Evolutionary conservation across 2,888 invertebrate genomes (phyloP).

Genomic region (Oligia latruncula): DNA sequence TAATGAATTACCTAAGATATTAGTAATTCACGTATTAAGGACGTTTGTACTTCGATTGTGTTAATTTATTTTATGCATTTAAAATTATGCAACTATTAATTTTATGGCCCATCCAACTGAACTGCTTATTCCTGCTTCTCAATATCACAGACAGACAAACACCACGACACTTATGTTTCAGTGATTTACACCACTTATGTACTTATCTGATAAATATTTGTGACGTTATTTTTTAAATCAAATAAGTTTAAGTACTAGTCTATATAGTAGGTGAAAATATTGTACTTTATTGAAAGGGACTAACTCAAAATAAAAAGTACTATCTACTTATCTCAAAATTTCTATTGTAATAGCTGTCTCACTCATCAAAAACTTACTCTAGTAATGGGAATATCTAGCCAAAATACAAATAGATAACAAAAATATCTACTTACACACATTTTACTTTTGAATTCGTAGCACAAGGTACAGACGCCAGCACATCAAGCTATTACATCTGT

Average conservation of each 20-base stretch:
- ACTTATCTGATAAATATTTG: neutral
- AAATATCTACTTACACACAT: neutral
- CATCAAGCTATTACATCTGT: no score
- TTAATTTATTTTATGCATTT: slow-evolving; percentile 3
- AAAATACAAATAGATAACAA: neutral
- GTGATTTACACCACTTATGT: slow-evolving; percentile 5
- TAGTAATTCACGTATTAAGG: slow-evolving; percentile 17
- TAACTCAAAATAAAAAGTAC: slow-evolving; percentile 37
- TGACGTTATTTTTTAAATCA: slow-evolving; percentile 6
- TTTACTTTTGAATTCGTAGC: neutral
- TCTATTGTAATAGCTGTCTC: slow-evolving; percentile 3
- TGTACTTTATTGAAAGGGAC: slow-evolving; percentile 1
- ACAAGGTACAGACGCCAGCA: neutral
- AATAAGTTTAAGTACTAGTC: neutral
- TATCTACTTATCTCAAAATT: neutral
- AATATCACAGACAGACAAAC: slow-evolving; percentile 59
- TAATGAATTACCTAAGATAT: slow-evolving; percentile 8
- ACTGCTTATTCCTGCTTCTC: slow-evolving; percentile 66
- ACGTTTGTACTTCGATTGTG: slow-evolving; percentile 41
- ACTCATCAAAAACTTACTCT: neutral
- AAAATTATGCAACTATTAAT: slow-evolving; percentile 33
- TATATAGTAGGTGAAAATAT: neutral
- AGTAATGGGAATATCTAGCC: neutral
- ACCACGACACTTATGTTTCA: slow-evolving; percentile 5
- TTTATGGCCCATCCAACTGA: slow-evolving; percentile 66